Evolutionary conservation across 2,113 vertebrate species (phyloP).

Genomic region (Callocephalon fimbriatum): DNA sequence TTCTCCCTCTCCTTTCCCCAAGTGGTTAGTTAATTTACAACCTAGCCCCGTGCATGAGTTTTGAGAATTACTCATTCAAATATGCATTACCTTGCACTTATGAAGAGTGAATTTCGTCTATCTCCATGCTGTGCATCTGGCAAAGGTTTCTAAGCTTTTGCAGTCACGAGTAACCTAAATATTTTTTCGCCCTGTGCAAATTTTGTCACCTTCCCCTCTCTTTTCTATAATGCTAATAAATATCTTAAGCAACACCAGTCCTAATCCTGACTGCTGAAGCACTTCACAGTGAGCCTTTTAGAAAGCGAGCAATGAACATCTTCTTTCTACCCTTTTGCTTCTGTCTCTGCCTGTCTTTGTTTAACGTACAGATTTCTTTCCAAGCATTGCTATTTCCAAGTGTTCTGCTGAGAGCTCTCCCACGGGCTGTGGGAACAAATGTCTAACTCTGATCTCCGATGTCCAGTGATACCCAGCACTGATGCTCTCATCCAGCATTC

Average conservation of each 20-base stretch:
- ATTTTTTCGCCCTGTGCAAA: constrained; percentile 54
- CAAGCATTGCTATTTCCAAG: neutral
- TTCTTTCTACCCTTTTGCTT: constrained; percentile 53
- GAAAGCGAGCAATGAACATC: constrained; percentile 49
- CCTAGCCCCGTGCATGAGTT: constrained; percentile 31
- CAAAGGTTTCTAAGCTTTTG: constrained; percentile 58
- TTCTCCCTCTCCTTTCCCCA: neutral
- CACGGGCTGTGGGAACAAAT: neutral
- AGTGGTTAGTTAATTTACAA: constrained; percentile 51
- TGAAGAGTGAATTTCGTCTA: constrained; percentile 57
- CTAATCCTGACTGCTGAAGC: constrained; percentile 22
- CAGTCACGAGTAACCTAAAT: constrained; percentile 51
- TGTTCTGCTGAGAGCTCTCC: neutral
- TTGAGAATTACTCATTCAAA: constrained; percentile 65
- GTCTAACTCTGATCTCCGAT: neutral
- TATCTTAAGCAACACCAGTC: constrained; percentile 26
- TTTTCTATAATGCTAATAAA: constrained; percentile 7
- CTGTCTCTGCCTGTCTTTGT: neutral
- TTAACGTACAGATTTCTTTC: constrained; percentile 45
- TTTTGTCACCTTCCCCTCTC: constrained; percentile 53
- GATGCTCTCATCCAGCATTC: neutral
- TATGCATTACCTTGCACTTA: constrained; percentile 59
- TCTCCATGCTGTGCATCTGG: constrained; percentile 44
- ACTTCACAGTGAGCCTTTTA: constrained; percentile 46
- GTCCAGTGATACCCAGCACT: neutral